These are phyloP conservation scores for Apodemia mormo DNA, from an alignment of 2,888 invertebrate species.

Conservation along the genomic window DNA sequence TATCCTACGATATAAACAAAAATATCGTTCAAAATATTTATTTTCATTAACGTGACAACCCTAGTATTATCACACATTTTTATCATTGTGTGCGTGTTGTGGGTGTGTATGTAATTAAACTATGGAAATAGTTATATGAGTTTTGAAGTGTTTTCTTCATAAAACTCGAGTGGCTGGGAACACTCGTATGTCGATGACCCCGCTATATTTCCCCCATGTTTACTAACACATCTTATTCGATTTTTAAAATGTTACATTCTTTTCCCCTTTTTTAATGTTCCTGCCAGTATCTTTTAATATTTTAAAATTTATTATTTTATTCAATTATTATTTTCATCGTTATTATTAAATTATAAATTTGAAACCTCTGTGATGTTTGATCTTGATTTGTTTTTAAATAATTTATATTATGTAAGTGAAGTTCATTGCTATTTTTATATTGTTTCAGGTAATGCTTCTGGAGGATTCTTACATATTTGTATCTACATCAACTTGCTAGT, in stretches of 20 bases:
- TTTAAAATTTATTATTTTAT: too few species aligned
- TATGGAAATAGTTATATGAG: conserved; percentile 80
- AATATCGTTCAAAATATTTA: conserved; percentile 21
- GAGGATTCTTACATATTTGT: too few species aligned
- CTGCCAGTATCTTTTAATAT: background rate
- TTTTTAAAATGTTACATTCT: conserved; percentile 27
- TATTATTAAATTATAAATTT: too few species aligned
- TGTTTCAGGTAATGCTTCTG: too few species aligned
- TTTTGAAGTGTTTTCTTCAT: conserved; percentile 81
- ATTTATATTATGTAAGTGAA: too few species aligned
- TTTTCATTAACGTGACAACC: conserved; percentile 27
- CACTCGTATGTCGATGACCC: conserved; percentile 67
- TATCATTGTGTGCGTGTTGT: conserved; percentile 50
- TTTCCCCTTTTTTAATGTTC: background rate
- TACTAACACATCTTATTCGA: conserved; percentile 28
- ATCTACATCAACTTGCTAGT: too few species aligned
- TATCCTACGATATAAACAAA: too few species aligned
- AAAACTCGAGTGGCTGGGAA: conserved; percentile 79
- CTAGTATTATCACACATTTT: conserved; percentile 51
- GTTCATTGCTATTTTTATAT: too few species aligned
- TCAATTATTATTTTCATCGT: too few species aligned
- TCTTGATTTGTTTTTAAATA: too few species aligned
- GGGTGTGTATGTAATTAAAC: conserved; percentile 76
- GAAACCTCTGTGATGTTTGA: too few species aligned
- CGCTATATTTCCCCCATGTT: conserved; percentile 64